Evolutionary conservation across 2,888 invertebrate genomes (phyloP), one percentile per base, ranked within the genome.

Genomic region (Ephialtes manifestator): DNA sequence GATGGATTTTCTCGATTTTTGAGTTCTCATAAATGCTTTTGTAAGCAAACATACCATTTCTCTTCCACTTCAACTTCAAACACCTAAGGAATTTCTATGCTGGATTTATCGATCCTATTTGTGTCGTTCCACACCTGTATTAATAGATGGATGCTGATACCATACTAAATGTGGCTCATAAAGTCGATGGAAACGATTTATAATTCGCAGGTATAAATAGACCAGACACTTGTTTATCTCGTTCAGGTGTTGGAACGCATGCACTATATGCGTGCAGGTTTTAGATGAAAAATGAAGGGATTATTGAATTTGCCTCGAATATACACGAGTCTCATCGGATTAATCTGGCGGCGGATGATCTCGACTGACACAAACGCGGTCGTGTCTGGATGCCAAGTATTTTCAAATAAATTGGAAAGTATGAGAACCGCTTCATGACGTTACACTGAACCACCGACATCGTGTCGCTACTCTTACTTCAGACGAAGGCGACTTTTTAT

Each of bases 181-280:
- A 58, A 58, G 7, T 58, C 58, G 58, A 58, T 11, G 11, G 28
- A 13, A 24, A 58, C 13, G 20, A 58, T 58, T 20, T 58, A 58
- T 28, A 58, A 58, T 24, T 58, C 58, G 58, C 24, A 18, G 28
- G 11, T 58, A 58, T 58, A 58, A 58, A 58, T 58, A 58, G 18
- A 20, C 58, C 24, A 24, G 28, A 24, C 24, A 58, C 13, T 58
- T 58, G 58, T 58, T 58, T 58, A 58, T 58, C 58, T 58, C 24
- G 58, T 18, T 10, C 43, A 13, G 43, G 58, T 20, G 28, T 28
- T 58, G 11, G 10, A 28, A 58, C 11, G 20, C 28, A 24, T 24
- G 13, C 11, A 18, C 8, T 31, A 28, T 31, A 53, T 7, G 31
- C 53, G n/a, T 53, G 31, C 13, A 28, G 5, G n/a, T 18, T 53